Evolutionary conservation across 2,113 vertebrate species (phyloP).

Genomic region (Promerops cafer): DNA sequence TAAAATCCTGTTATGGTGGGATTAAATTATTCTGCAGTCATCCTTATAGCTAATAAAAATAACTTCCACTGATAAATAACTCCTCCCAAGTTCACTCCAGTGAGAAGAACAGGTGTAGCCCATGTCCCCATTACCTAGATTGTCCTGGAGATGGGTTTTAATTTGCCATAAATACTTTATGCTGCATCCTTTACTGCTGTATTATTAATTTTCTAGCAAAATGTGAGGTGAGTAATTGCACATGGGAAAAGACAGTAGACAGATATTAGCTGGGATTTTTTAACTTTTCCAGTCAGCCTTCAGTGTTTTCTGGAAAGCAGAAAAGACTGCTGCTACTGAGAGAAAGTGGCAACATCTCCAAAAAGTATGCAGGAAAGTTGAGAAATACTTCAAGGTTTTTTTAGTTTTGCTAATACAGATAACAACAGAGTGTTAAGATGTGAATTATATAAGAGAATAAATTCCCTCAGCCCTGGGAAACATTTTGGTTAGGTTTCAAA

Average conservation of each 20-base stretch:
- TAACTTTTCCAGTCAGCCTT: not conserved
- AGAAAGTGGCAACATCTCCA: not conserved
- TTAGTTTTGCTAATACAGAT: not conserved
- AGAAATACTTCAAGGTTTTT: not conserved
- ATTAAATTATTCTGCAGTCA: slow-evolving; percentile 20
- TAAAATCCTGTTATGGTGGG: not conserved
- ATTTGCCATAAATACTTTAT: slow-evolving; percentile 59
- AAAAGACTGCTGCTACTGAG: not conserved
- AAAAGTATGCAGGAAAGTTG: not conserved
- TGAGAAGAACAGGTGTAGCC: not conserved
- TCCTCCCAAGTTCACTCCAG: not conserved
- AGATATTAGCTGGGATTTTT: not conserved
- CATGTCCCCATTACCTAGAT: not conserved
- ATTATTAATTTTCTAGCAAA: slow-evolving; percentile 56
- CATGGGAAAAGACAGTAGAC: not conserved
- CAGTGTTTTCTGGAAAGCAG: slow-evolving; percentile 15
- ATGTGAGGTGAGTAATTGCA: not conserved
- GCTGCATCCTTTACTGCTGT: slow-evolving; percentile 31
- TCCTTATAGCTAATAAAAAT: slow-evolving; percentile 8
- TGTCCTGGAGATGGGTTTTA: slow-evolving; percentile 31
- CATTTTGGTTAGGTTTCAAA: not conserved
- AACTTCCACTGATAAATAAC: not conserved
- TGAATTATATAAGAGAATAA: not conserved
- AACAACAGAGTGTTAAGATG: not conserved
- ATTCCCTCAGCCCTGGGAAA: not conserved